Evolutionary conservation across 2,888 invertebrate species (phyloP), one percentile per base, ranked within the genome.

Genomic region (Heteropelma amictum): DNA sequence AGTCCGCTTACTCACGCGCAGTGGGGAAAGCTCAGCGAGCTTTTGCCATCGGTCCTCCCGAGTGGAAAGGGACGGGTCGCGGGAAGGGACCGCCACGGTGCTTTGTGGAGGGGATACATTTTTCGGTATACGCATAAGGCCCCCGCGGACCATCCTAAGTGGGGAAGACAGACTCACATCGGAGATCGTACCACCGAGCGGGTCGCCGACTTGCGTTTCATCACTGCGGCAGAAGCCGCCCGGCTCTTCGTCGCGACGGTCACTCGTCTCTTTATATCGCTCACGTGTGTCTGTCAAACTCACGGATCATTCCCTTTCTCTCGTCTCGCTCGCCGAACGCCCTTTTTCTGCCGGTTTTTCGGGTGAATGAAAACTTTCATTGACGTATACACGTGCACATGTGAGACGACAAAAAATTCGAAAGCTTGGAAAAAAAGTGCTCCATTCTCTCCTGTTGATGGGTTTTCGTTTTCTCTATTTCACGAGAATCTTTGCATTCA

Each of bases 31-130:
- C 74, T 70, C 69, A 19, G 33, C 51, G 53, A 28, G 54, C 45
- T 60, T 58, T 42, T 54, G 45, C 19, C 12, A 33, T 17, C 40
- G 35, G 58, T 38, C 35, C 60, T 28, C 21, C 35, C 40, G 42
- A 47, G 64, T 47, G 17, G 47, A 47, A 56, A 67, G 64, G 45
- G 54, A 67, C 42, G 53, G 38, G 54, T 35, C 45, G 40, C 38
- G 42, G 69, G 79, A 80, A 78, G 79, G 80, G 81, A 76, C 79
- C 30, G 33, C 19, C 3, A 21, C 14, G 14, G 6, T 4, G 28
- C 30, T 14, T 19, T n/a, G 26, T 14, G 47, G 61, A n/a, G 47
- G 61, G 61, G 47, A 8, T 3, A 42, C 26, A 28, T 33, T 33
- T 61, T 61, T 61, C 47, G 61, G 21, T 47, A 61, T 21, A 21